Evolutionary conservation across 2,888 invertebrate genomes (phyloP).

Genomic region (Pandemis cinnamomeana): DNA sequence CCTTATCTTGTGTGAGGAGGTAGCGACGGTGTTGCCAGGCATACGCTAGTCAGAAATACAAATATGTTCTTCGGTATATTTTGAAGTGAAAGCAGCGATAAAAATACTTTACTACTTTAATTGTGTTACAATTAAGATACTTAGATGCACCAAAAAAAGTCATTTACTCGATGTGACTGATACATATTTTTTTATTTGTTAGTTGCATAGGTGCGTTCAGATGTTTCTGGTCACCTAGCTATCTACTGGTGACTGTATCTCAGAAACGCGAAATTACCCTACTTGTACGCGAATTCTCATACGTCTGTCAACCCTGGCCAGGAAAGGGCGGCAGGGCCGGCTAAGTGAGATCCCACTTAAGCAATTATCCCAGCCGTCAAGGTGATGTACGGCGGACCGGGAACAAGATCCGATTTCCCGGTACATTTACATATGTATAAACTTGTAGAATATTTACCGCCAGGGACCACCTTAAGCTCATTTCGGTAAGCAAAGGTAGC

Average conservation of each 20-base stretch:
- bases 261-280: conserved; percentile 16
- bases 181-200: too few relatives aligned
- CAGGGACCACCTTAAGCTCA: conserved; percentile 1
- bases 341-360: conserved; percentile 63
- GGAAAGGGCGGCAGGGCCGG: conserved; percentile 42
- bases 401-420: conserved; percentile 34
- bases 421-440: conserved; percentile 37
- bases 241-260: neutral
- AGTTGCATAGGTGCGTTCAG: too few relatives aligned
- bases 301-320: conserved; percentile 43
- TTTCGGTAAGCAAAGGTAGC: neutral
- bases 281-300: neutral
- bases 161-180: too few relatives aligned
- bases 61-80: neutral
- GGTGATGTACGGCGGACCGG: conserved; percentile 43
- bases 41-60: neutral
- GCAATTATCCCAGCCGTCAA: conserved; percentile 59
- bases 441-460: conserved; percentile 24
- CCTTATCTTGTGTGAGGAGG: conserved; percentile 62
- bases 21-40: conserved; percentile 46
- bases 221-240: too few relatives aligned
- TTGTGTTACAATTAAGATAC: too few relatives aligned
- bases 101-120: too few relatives aligned
- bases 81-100: too few relatives aligned
- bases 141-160: too few relatives aligned